A percentile compares a stretch with the other conserved stretches of the same genome.
Conservation (phyloP, 2,113 vertebrate species). For the Sturnira hondurensis region DNA sequence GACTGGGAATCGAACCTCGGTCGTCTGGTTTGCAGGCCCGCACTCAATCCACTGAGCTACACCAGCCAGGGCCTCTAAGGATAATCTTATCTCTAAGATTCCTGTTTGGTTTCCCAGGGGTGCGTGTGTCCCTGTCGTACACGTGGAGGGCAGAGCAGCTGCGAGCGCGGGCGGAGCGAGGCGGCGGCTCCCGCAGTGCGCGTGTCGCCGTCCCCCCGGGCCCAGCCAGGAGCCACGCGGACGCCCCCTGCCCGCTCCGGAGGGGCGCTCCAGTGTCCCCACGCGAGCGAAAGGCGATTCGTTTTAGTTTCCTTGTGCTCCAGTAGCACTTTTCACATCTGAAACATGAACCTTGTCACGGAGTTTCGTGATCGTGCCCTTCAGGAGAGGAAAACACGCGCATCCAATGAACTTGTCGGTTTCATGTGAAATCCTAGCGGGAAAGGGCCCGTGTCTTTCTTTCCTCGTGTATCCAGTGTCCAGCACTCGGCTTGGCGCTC, state of each 20-base stretch:
- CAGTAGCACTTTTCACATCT: not conserved
- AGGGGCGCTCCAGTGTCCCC: accelerated
- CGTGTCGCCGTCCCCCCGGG: no score
- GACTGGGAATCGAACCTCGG: no score
- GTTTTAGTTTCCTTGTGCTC: not conserved
- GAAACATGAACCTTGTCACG: not conserved
- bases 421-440: not conserved
- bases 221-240: no score
- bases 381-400: not conserved
- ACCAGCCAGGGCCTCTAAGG: no score
- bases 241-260: accelerated
- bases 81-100: not conserved
- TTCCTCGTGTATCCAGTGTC: not conserved
- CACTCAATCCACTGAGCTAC: no score
- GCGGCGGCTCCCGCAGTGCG: no score
- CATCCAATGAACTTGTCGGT: not conserved
- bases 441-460: not conserved
- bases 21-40: no score
- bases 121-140: not conserved
- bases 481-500: not conserved
- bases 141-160: no score
- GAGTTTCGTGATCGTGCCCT: not conserved
- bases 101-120: not conserved
- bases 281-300: not conserved
- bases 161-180: accelerated